These are phyloP conservation scores for Enteromius afrohamiltoni DNA, from an alignment of 2,797 vertebrate genomes.

Conservation along the genomic window DNA sequence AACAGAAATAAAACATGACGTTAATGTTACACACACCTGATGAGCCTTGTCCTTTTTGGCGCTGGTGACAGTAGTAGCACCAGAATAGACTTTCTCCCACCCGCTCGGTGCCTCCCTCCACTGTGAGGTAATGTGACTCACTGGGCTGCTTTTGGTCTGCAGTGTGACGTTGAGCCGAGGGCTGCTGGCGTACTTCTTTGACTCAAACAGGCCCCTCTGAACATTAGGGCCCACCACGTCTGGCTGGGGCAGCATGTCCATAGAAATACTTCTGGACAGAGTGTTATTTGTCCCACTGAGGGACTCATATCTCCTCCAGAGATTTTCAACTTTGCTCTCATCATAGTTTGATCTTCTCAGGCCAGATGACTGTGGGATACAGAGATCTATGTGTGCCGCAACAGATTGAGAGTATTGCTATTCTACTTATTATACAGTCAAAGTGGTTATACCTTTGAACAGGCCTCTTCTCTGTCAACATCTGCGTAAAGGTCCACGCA, in stretches of 20 bases:
- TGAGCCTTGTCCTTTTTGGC: slow-evolving; percentile 40
- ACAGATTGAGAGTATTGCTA: background rate
- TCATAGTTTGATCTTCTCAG: slow-evolving; percentile 35
- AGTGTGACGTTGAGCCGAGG: slow-evolving; percentile 41
- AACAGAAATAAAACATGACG: slow-evolving; percentile 20
- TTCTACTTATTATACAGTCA: background rate
- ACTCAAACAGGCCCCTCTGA: slow-evolving; percentile 75
- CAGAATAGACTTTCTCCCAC: slow-evolving; percentile 58
- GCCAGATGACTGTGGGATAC: slow-evolving; percentile 51
- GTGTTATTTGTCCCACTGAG: slow-evolving; percentile 29
- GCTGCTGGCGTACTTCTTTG: slow-evolving; percentile 67
- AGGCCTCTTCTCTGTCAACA: slow-evolving; percentile 54
- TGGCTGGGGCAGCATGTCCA: slow-evolving; percentile 71
- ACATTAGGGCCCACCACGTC: slow-evolving; percentile 66
- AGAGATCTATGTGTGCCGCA: background rate
- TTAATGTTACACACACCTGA: slow-evolving; percentile 59
- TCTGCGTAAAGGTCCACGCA: slow-evolving; percentile 63
- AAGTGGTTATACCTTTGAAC: slow-evolving; percentile 63
- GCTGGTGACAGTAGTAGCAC: slow-evolving; percentile 21
- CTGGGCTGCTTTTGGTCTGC: background rate
- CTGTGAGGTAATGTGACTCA: slow-evolving; percentile 57
- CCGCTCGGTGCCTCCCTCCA: slow-evolving; percentile 19
- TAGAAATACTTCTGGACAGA: slow-evolving; percentile 73
- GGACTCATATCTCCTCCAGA: slow-evolving; percentile 49
- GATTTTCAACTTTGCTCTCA: slow-evolving; percentile 48